phyloP scores from a whole-genome alignment of 2,797 vertebrate genomes.

The Vipera latastei region DNA sequence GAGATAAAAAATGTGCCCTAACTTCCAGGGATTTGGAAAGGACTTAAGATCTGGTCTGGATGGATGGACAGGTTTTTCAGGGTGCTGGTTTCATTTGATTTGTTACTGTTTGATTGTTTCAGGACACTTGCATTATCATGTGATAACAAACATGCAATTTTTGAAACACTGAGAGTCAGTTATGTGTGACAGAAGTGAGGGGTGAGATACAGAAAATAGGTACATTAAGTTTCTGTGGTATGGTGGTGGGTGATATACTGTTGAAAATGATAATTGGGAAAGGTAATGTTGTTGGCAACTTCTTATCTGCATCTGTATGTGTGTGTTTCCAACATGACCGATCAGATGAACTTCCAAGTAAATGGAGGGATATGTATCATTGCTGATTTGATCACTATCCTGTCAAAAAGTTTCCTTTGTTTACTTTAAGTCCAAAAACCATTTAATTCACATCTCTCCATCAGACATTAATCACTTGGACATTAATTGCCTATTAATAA shows the following conservation, averaged over 20 bases:
- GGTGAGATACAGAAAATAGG: neutral
- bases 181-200: neutral
- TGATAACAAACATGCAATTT: neutral
- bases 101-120: neutral
- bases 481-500: slow-evolving; percentile 38
- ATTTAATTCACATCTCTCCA: slow-evolving; percentile 25
- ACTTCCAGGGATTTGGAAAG: neutral
- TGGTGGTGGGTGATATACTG: neutral
- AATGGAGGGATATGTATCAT: slow-evolving; percentile 3
- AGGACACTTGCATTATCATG: neutral
- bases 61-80: neutral
- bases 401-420: slow-evolving; percentile 2
- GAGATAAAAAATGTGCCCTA: neutral
- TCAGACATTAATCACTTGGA: slow-evolving; percentile 25
- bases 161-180: neutral
- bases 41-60: neutral
- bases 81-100: neutral
- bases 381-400: slow-evolving; percentile 12
- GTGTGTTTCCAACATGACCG: neutral
- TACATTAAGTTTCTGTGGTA: neutral
- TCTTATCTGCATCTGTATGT: neutral
- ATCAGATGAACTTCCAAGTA: neutral
- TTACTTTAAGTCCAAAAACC: slow-evolving; percentile 17
- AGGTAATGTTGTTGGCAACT: neutral
- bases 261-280: neutral